Evolutionary conservation across 2,888 invertebrate genomes (phyloP).

Genomic region (Hermodice carunculata): DNA sequence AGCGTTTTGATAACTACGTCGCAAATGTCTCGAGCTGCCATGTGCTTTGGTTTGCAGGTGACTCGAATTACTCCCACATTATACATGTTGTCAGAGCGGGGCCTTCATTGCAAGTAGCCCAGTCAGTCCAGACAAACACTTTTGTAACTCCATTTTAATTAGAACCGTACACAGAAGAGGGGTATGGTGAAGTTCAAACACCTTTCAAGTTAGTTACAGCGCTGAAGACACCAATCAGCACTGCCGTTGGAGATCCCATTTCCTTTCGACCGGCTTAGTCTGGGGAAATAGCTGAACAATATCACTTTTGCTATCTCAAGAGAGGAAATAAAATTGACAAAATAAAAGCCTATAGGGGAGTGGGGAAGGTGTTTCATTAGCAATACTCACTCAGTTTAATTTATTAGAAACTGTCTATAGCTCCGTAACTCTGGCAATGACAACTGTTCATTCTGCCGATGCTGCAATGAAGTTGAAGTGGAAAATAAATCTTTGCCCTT

Average conservation of each 20-base stretch:
- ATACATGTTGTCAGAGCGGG: constrained; percentile 10
- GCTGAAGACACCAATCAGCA: no score
- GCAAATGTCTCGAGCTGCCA: neutral
- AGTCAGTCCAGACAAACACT: neutral
- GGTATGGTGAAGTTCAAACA: constrained; percentile 18
- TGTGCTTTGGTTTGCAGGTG: constrained; percentile 2
- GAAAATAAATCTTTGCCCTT: no score
- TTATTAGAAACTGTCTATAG: no score
- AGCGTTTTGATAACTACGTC: constrained; percentile 10
- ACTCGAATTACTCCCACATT: constrained; percentile 1
- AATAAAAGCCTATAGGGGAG: constrained; percentile 6
- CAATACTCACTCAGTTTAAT: no score
- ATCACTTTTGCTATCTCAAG: neutral
- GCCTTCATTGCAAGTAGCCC: constrained; percentile 16
- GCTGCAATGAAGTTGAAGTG: no score
- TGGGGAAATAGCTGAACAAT: constrained; percentile 18
- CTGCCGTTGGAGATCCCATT: constrained; percentile 11
- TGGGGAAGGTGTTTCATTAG: neutral
- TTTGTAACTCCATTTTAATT: neutral
- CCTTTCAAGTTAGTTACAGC: neutral
- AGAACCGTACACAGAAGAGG: neutral
- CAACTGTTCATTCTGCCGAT: no score
- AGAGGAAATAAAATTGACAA: neutral
- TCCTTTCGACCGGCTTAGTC: constrained; percentile 14
- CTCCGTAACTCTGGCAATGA: no score